Percentiles rank a stretch among this genome's conserved stretches.
Conservation (phyloP, 2,797 vertebrate species). For the Scyliorhinus canicula region DNA sequence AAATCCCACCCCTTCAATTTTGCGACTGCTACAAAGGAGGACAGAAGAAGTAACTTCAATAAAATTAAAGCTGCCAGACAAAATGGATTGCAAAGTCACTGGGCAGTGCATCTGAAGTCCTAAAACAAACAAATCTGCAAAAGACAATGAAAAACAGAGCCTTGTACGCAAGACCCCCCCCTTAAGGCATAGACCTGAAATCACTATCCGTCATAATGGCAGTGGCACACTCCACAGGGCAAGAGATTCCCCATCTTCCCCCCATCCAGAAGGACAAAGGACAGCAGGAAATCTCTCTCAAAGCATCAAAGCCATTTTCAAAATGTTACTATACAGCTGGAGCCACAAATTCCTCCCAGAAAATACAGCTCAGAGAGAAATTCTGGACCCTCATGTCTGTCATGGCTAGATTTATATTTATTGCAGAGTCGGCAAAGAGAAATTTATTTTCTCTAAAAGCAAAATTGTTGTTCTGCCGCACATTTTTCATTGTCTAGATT, state of each 20-base stretch:
- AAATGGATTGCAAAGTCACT: background rate
- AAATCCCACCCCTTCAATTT: background rate
- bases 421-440: background rate
- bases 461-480: background rate
- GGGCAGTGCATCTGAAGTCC: background rate
- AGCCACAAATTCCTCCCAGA: background rate
- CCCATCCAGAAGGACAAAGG: background rate
- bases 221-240: background rate
- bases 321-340: background rate
- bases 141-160: background rate
- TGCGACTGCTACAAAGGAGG: background rate
- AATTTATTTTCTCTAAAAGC: background rate
- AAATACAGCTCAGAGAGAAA: background rate
- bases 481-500: conserved; percentile 9
- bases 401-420: background rate
- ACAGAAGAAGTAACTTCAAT: background rate
- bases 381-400: background rate
- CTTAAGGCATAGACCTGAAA: background rate
- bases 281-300: background rate
- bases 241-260: background rate
- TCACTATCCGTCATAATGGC: background rate
- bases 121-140: background rate
- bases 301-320: background rate
- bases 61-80: background rate
- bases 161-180: background rate